Percentiles rank a stretch among this genome's conserved stretches.
phyloP scores from a whole-genome alignment of 1,140 invertebrate genomes.

The Hydropsyche tenuis region DNA sequence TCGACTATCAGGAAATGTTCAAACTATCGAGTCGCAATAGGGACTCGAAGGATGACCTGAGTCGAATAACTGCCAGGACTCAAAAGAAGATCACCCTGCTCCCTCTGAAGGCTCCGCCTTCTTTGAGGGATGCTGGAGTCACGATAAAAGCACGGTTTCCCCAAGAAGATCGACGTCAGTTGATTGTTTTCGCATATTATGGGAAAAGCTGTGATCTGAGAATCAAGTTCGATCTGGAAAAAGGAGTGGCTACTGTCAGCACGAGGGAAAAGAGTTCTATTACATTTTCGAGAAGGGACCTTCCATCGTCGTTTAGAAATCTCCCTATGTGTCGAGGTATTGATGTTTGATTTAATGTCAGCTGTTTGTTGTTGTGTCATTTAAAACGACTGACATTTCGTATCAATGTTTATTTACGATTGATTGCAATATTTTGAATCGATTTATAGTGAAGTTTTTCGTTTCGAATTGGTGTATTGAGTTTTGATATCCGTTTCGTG shows the following conservation, averaged over 20 bases:
- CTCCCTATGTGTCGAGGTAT: not conserved
- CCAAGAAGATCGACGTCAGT: not conserved
- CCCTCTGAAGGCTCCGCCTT: not conserved
- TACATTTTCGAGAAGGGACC: not conserved
- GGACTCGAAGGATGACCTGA: not conserved
- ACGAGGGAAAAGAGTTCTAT: conserved; percentile 3
- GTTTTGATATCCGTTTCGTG: too few species aligned
- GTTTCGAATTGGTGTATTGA: too few species aligned
- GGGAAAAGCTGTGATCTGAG: conserved; percentile 50
- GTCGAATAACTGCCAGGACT: not conserved
- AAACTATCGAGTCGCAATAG: not conserved
- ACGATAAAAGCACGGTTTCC: not conserved
- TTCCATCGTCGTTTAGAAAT: not conserved
- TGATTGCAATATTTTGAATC: too few species aligned
- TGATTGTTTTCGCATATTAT: conserved; percentile 51
- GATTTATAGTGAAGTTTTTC: too few species aligned
- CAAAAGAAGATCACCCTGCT: not conserved
- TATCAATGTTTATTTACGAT: too few species aligned
- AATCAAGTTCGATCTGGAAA: conserved; percentile 53
- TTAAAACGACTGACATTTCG: too few species aligned
- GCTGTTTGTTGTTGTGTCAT: too few species aligned
- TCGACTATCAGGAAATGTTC: not conserved
- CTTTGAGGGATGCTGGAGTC: not conserved
- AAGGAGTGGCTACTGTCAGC: conserved; percentile 25
- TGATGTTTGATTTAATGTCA: too few species aligned